Evolutionary conservation across 1,140 invertebrate species (phyloP).

Genomic region (Neodiprion lecontei): DNA sequence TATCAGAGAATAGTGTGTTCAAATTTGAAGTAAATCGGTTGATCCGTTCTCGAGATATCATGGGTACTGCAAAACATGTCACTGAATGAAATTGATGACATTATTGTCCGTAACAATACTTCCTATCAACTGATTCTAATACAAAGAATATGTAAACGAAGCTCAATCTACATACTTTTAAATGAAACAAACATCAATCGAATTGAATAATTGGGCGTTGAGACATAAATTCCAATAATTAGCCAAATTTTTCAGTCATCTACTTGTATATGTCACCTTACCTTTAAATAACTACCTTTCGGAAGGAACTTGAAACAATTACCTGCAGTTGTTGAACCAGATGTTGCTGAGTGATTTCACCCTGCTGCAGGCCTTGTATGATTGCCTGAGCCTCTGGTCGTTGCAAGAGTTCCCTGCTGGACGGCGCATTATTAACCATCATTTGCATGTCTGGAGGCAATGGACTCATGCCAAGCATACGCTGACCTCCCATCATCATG

Average conservation of each 20-base stretch:
- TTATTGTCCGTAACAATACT: conserved; percentile 4
- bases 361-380: conserved; percentile 74
- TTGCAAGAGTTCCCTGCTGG: conserved; percentile 69
- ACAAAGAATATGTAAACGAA: not conserved
- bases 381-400: conserved; percentile 77
- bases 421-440: conserved; percentile 62
- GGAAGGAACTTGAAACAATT: not conserved
- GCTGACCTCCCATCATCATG: conserved; percentile 54
- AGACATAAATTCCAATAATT: no score
- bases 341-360: conserved; percentile 76
- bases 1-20: no score
- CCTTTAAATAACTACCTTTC: no score
- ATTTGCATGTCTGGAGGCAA: conserved; percentile 65
- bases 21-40: no score
- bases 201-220: not conserved
- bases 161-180: conserved; percentile 8
- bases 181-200: conserved; percentile 13
- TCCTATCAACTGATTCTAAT: no score
- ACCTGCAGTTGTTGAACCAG: conserved; percentile 75
- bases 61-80: no score
- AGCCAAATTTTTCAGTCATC: no score
- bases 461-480: conserved; percentile 58
- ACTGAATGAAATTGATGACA: not conserved
- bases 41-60: no score
- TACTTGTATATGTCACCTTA: no score